Percentiles rank a stretch among this genome's conserved stretches.
Evolutionary conservation across 2,113 vertebrate genomes (phyloP).

Genomic region (Ancistrus triradiatus): DNA sequence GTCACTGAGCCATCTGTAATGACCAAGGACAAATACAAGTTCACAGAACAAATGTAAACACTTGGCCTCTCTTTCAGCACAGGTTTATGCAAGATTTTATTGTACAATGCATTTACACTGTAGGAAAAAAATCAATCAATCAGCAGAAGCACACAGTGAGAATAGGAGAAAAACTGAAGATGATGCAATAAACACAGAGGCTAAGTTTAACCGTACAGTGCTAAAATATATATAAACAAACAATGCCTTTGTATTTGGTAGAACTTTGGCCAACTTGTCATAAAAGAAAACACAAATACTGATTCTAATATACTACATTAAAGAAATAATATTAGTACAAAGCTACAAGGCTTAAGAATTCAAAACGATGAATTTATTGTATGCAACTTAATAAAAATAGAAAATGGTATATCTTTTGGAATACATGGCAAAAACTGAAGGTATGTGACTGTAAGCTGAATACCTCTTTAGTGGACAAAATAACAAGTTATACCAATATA

Average conservation of each 20-base stretch:
- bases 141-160: constrained; percentile 4
- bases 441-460: too few species aligned
- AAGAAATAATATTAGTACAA: constrained; percentile 20
- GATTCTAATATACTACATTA: constrained; percentile 13
- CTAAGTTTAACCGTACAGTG: constrained; percentile 3
- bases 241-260: constrained; percentile 3
- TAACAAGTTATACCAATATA: background rate
- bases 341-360: background rate
- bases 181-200: constrained; percentile 4
- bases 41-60: background rate
- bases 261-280: constrained; percentile 19
- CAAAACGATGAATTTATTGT: too few species aligned
- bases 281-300: constrained; percentile 20
- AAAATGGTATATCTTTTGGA: too few species aligned
- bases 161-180: background rate
- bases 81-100: background rate
- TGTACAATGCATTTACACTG: background rate
- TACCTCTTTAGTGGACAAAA: too few species aligned
- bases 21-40: too few species aligned
- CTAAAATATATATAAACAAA: background rate
- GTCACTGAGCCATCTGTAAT: too few species aligned
- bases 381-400: too few species aligned
- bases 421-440: too few species aligned
- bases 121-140: background rate
- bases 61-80: background rate